Percentiles rank a stretch among this genome's conserved stretches.
phyloP scores from a whole-genome alignment of 1,140 invertebrate genomes.

The Lasioglossum baleicum region DNA sequence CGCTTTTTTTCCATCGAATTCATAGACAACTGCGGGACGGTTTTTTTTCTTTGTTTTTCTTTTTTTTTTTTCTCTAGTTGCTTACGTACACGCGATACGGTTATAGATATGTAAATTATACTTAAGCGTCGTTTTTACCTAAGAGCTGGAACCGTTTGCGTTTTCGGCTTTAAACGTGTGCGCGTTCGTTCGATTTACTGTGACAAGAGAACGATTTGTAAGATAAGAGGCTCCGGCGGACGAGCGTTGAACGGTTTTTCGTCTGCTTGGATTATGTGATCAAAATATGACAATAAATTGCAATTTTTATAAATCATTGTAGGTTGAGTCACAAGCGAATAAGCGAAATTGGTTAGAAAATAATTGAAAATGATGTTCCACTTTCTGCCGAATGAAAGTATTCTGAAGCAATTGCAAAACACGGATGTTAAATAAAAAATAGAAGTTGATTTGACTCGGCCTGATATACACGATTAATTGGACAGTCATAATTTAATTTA shows the following conservation, averaged over 20 bases:
- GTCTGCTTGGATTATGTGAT: neutral
- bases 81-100: slow-evolving; percentile 22
- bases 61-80: slow-evolving; percentile 13
- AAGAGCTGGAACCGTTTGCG: slow-evolving; percentile 22
- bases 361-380: too few relatives aligned
- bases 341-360: too few relatives aligned
- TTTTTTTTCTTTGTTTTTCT: slow-evolving; percentile 46
- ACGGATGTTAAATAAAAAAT: neutral
- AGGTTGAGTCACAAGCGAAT: too few relatives aligned
- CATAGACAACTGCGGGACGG: slow-evolving; percentile 54
- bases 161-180: slow-evolving; percentile 17
- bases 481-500: too few relatives aligned
- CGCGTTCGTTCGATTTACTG: slow-evolving; percentile 24
- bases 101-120: slow-evolving; percentile 52
- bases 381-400: too few relatives aligned
- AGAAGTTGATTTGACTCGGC: neutral
- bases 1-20: slow-evolving; percentile 29
- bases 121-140: slow-evolving; percentile 39
- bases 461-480: neutral
- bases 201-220: slow-evolving; percentile 49
- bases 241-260: slow-evolving; percentile 4
- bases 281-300: too few relatives aligned
- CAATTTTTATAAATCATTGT: too few relatives aligned
- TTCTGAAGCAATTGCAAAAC: too few relatives aligned
- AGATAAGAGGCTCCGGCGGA: slow-evolving; percentile 38